Percentiles rank a stretch among this genome's conserved stretches.
Conservation (phyloP, 2,113 vertebrate species). For the Antennarius striatus region DNA sequence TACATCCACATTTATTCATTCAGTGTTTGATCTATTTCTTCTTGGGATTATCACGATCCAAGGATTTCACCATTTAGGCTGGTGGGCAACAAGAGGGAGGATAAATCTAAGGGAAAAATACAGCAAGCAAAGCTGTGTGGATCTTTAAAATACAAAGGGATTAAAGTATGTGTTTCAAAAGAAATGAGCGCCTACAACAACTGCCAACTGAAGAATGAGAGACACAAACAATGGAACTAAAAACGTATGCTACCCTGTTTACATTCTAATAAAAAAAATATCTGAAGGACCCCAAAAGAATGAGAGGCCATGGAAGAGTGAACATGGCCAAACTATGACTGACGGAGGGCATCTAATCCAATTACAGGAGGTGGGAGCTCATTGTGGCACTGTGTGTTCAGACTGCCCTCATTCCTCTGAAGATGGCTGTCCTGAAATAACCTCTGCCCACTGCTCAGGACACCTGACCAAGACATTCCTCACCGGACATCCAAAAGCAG, state of each 20-base stretch:
- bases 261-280: conserved; percentile 42
- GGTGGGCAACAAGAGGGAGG: conserved; percentile 52
- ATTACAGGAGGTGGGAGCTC: conserved; percentile 58
- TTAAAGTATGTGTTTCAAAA: conserved; percentile 68
- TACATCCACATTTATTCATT: conserved; percentile 63
- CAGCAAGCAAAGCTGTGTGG: conserved; percentile 55
- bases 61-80: conserved; percentile 65
- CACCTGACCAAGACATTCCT: conserved; percentile 50
- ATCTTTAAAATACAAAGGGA: conserved; percentile 47
- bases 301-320: conserved; percentile 27
- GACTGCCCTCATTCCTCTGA: conserved; percentile 28
- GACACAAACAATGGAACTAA: conserved; percentile 41
- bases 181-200: conserved; percentile 66
- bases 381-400: conserved; percentile 37
- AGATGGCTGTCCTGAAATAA: conserved; percentile 45
- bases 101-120: conserved; percentile 47
- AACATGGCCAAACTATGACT: conserved; percentile 48
- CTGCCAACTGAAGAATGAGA: conserved; percentile 26
- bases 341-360: conserved; percentile 55
- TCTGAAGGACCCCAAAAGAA: conserved; percentile 41
- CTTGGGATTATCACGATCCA: conserved; percentile 73
- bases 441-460: conserved; percentile 22
- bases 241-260: conserved; percentile 30
- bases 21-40: conserved; percentile 69
- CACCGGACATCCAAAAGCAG: conserved; percentile 40